A percentile compares a stretch with the other conserved stretches of the same genome.
Evolutionary conservation across 2,888 invertebrate species (phyloP).

Genomic region (Ormyrus nitidulus): DNA sequence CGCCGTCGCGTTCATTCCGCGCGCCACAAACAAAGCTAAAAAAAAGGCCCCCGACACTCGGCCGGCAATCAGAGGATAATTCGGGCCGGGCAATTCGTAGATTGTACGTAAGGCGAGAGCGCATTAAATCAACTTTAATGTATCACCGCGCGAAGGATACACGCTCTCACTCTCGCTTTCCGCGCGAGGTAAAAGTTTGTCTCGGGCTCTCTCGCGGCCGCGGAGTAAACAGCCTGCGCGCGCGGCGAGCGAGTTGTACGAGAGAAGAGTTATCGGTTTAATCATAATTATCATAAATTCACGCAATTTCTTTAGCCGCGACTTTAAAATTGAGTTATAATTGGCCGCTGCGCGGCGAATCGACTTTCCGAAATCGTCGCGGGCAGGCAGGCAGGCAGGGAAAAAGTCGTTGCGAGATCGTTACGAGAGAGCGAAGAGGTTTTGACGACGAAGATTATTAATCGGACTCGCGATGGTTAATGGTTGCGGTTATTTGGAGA

Average conservation of each 20-base stretch:
- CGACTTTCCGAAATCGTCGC: too few relatives aligned
- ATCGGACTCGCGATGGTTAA: too few relatives aligned
- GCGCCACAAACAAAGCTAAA: neutral
- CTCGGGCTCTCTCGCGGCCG: neutral
- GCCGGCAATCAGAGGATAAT: neutral
- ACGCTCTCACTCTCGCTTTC: slow-evolving; percentile 41
- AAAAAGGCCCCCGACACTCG: neutral
- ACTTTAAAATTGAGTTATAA: neutral
- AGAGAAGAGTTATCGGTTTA: slow-evolving; percentile 10
- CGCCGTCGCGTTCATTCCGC: too few relatives aligned
- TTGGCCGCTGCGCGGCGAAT: too few relatives aligned
- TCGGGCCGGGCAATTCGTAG: neutral
- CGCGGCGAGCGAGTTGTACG: neutral
- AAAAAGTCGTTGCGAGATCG: too few relatives aligned
- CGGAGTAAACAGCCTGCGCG: neutral
- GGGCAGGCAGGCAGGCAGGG: too few relatives aligned
- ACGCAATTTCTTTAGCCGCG: neutral
- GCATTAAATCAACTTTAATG: slow-evolving; percentile 34
- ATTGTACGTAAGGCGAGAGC: neutral
- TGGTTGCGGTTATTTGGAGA: too few relatives aligned
- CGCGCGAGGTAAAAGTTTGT: neutral
- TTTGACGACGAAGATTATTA: too few relatives aligned
- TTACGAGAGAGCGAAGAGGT: too few relatives aligned
- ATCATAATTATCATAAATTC: slow-evolving; percentile 23
- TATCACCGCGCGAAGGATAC: slow-evolving; percentile 31